Evolutionary conservation across 2,113 vertebrate species (phyloP).

Genomic region (Colossoma macropomum): DNA sequence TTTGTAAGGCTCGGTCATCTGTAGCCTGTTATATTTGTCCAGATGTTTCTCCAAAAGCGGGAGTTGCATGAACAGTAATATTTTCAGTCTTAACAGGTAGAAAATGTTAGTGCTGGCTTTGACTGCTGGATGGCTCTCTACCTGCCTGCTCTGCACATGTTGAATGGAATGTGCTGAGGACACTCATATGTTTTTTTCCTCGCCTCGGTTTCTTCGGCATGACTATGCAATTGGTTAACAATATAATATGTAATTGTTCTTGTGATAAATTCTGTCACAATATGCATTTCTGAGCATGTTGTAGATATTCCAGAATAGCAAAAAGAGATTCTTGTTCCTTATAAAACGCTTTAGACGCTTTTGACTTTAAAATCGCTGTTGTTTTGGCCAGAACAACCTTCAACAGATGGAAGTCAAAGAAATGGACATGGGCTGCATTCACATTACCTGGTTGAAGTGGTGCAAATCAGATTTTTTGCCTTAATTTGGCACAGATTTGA

Average conservation of each 20-base stretch:
- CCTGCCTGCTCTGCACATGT: slow-evolving; percentile 4
- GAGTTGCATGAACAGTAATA: background rate
- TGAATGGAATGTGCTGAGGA: background rate
- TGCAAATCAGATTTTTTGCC: too few relatives aligned
- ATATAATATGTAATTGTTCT: background rate
- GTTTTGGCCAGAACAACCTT: too few relatives aligned
- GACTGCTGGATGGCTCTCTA: background rate
- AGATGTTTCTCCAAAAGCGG: background rate
- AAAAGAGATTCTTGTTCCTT: too few relatives aligned
- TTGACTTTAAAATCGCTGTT: too few relatives aligned
- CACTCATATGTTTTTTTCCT: background rate
- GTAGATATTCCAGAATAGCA: too few relatives aligned
- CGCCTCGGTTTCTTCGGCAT: too few relatives aligned
- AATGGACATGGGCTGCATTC: too few relatives aligned
- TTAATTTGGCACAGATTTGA: too few relatives aligned
- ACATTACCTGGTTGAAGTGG: too few relatives aligned
- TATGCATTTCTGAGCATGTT: background rate
- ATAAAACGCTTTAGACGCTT: too few relatives aligned
- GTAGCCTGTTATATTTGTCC: slow-evolving; percentile 3
- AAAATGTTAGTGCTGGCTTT: background rate
- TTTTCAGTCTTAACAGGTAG: background rate
- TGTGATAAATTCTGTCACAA: too few relatives aligned
- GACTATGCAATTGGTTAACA: background rate
- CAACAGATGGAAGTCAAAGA: too few relatives aligned
- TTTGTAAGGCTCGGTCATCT: background rate